Evolutionary conservation across 2,888 invertebrate genomes (phyloP), one percentile per base, ranked within the genome.

Genomic region (Sarcophaga carnaria): DNA sequence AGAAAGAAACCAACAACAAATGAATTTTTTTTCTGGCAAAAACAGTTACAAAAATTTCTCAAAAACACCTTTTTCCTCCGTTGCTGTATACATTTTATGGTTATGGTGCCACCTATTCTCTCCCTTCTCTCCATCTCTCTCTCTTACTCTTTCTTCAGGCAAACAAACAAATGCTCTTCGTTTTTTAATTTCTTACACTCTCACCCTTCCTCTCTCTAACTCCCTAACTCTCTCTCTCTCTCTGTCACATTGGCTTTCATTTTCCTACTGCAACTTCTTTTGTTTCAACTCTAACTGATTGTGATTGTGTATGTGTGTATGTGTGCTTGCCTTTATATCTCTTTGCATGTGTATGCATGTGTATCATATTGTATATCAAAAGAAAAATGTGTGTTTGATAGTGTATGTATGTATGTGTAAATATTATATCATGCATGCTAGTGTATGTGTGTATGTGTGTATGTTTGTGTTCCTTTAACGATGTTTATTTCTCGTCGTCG

Each of bases 61-160:
- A 37, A 37, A 87, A 87, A 87, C 87, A 87, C 84, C 84, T 87
- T 87, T 60, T 84, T 84, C n/a, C n/a, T n/a, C 84, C 87, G 87
- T 84, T 87, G 81, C 81, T 84, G 84, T 76, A 84, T 87, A 81
- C 84, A 79, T 22, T 47, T 62, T 37, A 37, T 84, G 84, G 80
- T 82, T 75, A 79, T 79, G 60, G 49, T 37, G 66, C 70, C 74
- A 77, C 62, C 76, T 75, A 62, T 85, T 77, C 37, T 37, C 37
- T 37, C 8, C 37, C 37, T n/a, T n/a, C n/a, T 22, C 22, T 11
- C n/a, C 14, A n/a, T 11, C n/a, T 2, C 63, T 37, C n/a, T 10
- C 59, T 10, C 27, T n/a, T 22, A 20, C 2, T 47, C 12, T 12
- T 20, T 47, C 20, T n/a, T 20, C 20, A 37, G 66, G 66, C 66